phyloP scores from a whole-genome alignment of 2,888 invertebrate genomes.

The Blomia tropicalis region DNA sequence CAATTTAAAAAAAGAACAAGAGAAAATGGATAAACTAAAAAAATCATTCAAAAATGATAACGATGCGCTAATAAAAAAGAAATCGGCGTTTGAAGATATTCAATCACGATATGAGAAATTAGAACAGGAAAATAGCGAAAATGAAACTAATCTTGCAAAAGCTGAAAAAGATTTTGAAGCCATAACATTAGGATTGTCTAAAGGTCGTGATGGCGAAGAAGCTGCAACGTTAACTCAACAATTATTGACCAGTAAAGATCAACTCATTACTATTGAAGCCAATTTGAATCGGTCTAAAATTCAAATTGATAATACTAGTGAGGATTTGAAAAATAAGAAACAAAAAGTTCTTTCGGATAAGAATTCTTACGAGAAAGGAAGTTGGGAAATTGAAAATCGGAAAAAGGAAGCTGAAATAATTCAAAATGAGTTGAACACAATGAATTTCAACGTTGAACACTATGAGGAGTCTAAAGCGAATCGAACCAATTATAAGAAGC shows the following conservation, averaged over 20 bases:
- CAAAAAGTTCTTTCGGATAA: slow-evolving; percentile 45
- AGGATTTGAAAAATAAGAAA: slow-evolving; percentile 48
- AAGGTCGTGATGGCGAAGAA: slow-evolving; percentile 54
- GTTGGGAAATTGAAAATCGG: slow-evolving; percentile 32
- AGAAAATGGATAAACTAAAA: slow-evolving; percentile 49
- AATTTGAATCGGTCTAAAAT: slow-evolving; percentile 57
- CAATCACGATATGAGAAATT: slow-evolving; percentile 47
- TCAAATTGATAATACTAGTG: slow-evolving; percentile 50
- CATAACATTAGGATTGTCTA: slow-evolving; percentile 61
- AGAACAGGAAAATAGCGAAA: slow-evolving; percentile 48
- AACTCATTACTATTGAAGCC: slow-evolving; percentile 57
- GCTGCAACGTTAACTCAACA: slow-evolving; percentile 75
- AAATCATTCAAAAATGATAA: slow-evolving; percentile 39
- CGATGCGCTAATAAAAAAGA: slow-evolving; percentile 31
- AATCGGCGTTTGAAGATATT: slow-evolving; percentile 39
- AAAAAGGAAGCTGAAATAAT: slow-evolving; percentile 45
- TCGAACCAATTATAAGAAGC: neutral
- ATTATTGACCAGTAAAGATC: slow-evolving; percentile 63
- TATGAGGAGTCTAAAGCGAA: slow-evolving; percentile 7
- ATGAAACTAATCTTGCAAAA: slow-evolving; percentile 49
- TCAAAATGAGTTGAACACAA: neutral
- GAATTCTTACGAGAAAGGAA: slow-evolving; percentile 27
- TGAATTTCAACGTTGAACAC: slow-evolving; percentile 34
- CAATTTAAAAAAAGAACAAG: slow-evolving; percentile 50
- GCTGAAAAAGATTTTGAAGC: slow-evolving; percentile 69